Evolutionary conservation across 1,140 invertebrate genomes (phyloP).

Genomic region (Lamellibrachia luymesi): DNA sequence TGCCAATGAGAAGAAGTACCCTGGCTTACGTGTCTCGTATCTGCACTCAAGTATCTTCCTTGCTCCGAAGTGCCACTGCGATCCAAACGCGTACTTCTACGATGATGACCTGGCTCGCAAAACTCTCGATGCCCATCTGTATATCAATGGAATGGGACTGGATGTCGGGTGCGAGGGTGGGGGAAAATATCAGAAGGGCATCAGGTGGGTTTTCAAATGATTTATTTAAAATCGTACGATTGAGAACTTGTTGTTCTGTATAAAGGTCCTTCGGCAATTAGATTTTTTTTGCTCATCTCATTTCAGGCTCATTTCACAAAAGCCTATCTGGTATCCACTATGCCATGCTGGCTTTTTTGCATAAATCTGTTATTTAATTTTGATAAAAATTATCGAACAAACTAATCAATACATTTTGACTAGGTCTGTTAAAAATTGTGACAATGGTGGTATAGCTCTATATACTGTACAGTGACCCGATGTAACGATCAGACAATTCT

Average conservation of each 20-base stretch:
- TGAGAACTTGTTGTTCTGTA: too few species aligned
- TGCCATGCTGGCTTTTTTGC: too few species aligned
- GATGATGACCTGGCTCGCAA: constrained; percentile 56
- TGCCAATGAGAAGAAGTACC: constrained; percentile 53
- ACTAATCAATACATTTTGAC: too few species aligned
- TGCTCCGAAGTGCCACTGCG: constrained; percentile 56
- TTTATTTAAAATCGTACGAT: neutral
- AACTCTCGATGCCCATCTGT: constrained; percentile 56
- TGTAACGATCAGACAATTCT: too few species aligned
- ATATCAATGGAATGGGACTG: constrained; percentile 53
- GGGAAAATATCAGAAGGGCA: constrained; percentile 50
- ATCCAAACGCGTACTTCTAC: constrained; percentile 57
- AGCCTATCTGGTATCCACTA: too few species aligned
- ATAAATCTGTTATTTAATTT: too few species aligned
- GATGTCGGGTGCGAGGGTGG: constrained; percentile 49
- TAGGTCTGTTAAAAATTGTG: too few species aligned
- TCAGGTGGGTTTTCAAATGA: constrained; percentile 41
- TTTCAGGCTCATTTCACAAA: too few species aligned
- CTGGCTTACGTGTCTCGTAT: constrained; percentile 42
- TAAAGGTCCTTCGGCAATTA: neutral
- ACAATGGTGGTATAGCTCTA: too few species aligned
- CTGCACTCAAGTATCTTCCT: constrained; percentile 58
- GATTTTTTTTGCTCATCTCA: neutral
- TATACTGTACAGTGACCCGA: too few species aligned
- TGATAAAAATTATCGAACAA: too few species aligned